Evolutionary conservation across 1,140 invertebrate genomes (phyloP).

Genomic region (Procambarus clarkii): DNA sequence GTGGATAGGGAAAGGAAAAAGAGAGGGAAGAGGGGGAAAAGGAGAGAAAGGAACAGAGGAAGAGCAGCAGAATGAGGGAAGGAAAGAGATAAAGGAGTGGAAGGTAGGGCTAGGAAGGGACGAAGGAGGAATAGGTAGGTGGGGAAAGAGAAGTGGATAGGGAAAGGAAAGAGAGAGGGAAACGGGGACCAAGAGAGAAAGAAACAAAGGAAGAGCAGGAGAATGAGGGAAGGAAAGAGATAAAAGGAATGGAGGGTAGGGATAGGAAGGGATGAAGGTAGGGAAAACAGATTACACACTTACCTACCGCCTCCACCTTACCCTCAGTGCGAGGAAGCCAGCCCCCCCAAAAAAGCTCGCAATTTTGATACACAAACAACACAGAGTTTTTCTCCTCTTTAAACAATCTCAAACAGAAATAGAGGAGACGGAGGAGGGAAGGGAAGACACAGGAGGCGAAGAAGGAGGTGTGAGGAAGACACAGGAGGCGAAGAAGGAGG

Average conservation of each 20-base stretch:
- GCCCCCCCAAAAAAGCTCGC: no score
- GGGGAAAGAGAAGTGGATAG: not conserved
- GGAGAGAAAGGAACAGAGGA: not conserved
- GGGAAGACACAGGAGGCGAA: no score
- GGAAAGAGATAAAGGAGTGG: not conserved
- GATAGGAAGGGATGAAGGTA: no score
- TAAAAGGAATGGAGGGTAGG: not conserved
- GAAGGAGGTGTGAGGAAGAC: no score
- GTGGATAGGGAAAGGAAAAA: not conserved
- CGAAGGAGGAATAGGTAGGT: not conserved
- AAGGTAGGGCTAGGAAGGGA: not conserved
- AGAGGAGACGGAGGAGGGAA: no score
- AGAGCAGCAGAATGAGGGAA: not conserved
- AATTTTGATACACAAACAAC: no score
- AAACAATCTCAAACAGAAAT: no score
- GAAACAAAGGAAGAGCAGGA: not conserved
- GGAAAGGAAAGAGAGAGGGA: not conserved
- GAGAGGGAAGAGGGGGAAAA: not conserved
- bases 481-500: no score
- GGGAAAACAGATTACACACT: no score
- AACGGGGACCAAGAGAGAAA: not conserved
- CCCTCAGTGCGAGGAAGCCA: no score
- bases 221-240: not conserved
- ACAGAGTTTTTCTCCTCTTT: no score
- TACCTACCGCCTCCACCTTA: no score